Conservation (phyloP, 1,140 invertebrate species). For the Bradynema listronoti region DNA sequence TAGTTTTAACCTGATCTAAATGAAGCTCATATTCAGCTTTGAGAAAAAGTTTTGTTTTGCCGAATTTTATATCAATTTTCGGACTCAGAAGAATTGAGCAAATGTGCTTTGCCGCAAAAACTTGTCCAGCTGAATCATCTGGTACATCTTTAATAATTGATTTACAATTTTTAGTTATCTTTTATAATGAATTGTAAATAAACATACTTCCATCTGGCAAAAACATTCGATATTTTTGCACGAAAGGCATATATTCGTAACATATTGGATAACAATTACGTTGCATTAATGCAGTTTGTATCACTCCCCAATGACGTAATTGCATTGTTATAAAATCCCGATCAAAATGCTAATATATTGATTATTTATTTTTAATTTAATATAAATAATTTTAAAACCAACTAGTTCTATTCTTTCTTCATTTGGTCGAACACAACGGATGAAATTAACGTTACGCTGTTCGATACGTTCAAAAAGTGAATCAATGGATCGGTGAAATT, state of each 20-base stretch:
- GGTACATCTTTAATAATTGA: neutral
- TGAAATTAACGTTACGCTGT: conserved; percentile 93
- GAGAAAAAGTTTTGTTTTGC: conserved; percentile 93
- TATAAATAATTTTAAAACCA: conserved; percentile 33
- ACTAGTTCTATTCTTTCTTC: conserved; percentile 95
- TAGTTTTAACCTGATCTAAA: conserved; percentile 73
- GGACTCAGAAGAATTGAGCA: conserved; percentile 75
- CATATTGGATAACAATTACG: conserved; percentile 94
- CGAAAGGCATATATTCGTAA: conserved; percentile 89
- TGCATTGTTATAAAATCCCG: conserved; percentile 88
- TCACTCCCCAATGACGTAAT: conserved; percentile 96
- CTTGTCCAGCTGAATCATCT: conserved; percentile 84
- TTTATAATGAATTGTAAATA: conserved; percentile 1
- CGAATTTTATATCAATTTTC: conserved; percentile 88
- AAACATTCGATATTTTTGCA: conserved; percentile 88
- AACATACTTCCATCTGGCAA: conserved; percentile 73
- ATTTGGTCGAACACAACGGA: conserved; percentile 97
- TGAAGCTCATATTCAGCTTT: conserved; percentile 96
- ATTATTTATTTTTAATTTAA: conserved; percentile 3
- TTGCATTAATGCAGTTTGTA: conserved; percentile 96
- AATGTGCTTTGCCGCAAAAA: conserved; percentile 76
- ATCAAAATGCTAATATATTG: conserved; percentile 67
- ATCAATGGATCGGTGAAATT: conserved; percentile 74
- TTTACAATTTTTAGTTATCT: neutral
- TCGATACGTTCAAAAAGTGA: conserved; percentile 86